Evolutionary conservation across 2,113 vertebrate species (phyloP).

Genomic region (Strix aluco): DNA sequence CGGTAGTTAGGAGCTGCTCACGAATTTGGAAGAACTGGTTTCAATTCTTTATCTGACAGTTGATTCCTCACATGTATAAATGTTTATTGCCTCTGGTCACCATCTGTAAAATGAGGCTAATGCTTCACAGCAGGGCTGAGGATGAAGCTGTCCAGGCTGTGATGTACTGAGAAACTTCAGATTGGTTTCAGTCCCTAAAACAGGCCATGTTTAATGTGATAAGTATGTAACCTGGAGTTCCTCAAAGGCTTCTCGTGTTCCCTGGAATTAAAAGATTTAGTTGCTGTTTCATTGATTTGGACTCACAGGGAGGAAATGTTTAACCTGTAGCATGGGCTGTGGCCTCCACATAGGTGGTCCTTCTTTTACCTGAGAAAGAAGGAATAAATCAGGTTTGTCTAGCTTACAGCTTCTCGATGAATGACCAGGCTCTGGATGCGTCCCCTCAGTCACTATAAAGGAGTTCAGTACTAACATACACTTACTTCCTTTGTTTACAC

Average conservation of each 20-base stretch:
- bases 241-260: neutral
- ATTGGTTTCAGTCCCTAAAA: neutral
- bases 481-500: neutral
- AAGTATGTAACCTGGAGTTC: neutral
- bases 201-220: neutral
- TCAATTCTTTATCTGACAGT: constrained; percentile 5
- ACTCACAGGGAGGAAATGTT: neutral
- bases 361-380: neutral
- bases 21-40: constrained; percentile 42
- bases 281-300: neutral
- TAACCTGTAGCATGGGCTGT: neutral
- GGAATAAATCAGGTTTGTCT: neutral
- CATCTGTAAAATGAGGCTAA: constrained; percentile 6
- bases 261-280: neutral
- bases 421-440: neutral
- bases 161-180: neutral
- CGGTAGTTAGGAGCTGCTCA: neutral
- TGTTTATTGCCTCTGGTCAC: constrained; percentile 21
- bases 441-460: neutral
- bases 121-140: neutral
- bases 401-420: neutral
- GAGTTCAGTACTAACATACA: neutral
- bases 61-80: neutral
- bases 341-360: neutral
- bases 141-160: neutral